Evolutionary conservation across 2,797 vertebrate genomes (phyloP).

Genomic region (Gallinago solitaria): DNA sequence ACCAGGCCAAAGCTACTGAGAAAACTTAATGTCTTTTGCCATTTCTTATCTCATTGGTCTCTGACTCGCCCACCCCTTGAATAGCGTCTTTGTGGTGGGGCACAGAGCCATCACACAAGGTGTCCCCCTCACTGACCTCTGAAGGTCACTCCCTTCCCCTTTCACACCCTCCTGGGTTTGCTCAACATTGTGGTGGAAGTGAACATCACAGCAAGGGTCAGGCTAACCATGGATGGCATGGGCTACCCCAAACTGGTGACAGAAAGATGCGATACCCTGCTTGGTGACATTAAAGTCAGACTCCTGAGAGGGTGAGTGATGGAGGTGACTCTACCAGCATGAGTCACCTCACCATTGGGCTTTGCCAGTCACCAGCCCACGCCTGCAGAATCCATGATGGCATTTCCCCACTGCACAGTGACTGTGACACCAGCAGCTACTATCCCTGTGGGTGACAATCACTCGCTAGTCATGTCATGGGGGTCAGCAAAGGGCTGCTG

Average conservation of each 20-base stretch:
- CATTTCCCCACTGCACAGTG: not conserved
- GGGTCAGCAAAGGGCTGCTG: not conserved
- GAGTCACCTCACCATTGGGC: rapidly evolving
- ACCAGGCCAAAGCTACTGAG: too few species aligned
- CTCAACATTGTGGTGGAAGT: constrained; percentile 69
- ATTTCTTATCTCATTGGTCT: not conserved
- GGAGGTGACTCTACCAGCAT: rapidly evolving
- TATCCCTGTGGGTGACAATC: not conserved
- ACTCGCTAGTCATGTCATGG: rapidly evolving
- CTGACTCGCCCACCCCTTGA: rapidly evolving
- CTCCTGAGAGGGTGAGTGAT: constrained; percentile 64
- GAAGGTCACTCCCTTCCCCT: too few species aligned
- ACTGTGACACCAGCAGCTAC: not conserved
- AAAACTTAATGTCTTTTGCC: not conserved
- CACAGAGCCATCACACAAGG: rapidly evolving
- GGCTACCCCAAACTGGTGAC: constrained; percentile 66
- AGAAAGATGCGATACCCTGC: constrained; percentile 61
- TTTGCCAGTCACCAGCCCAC: not conserved
- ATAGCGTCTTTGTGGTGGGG: rapidly evolving
- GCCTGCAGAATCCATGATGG: rapidly evolving
- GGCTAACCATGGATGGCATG: constrained; percentile 64
- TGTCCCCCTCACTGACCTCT: not conserved
- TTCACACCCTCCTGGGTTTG: constrained; percentile 66
- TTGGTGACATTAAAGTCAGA: constrained; percentile 63
- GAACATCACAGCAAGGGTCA: constrained; percentile 66